These are phyloP conservation scores for Himalopsyche tibetana DNA, from an alignment of 2,888 invertebrate species.

Conservation along the genomic window DNA sequence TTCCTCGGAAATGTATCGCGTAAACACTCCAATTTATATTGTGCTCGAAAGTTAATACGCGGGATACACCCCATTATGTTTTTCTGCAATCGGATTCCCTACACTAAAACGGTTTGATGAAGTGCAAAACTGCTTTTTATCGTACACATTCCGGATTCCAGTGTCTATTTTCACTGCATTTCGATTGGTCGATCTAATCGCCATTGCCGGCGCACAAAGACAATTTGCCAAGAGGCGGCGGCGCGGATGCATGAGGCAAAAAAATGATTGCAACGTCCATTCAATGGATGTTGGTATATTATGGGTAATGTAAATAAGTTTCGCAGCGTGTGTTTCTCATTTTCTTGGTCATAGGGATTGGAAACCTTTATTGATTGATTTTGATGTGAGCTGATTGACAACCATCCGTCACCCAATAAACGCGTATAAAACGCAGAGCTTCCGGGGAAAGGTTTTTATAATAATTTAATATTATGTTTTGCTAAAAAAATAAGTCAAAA, in stretches of 20 bases:
- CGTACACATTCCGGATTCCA: constrained; percentile 23
- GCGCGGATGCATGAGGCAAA: constrained; percentile 23
- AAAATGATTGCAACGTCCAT: constrained; percentile 20
- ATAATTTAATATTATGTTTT: too few relatives aligned
- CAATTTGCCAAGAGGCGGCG: constrained; percentile 43
- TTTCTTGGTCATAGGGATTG: constrained; percentile 17
- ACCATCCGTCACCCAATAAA: too few relatives aligned
- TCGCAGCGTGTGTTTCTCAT: constrained; percentile 4
- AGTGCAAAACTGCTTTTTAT: constrained; percentile 38
- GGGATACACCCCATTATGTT: constrained; percentile 16
- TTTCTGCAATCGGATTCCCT: constrained; percentile 4
- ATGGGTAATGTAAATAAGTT: background rate
- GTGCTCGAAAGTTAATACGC: background rate
- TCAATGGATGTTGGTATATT: constrained; percentile 32
- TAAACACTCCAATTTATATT: constrained; percentile 10
- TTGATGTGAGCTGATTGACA: too few relatives aligned
- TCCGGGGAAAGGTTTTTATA: too few relatives aligned
- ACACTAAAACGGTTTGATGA: constrained; percentile 6
- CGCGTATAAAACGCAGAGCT: too few relatives aligned
- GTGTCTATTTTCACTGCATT: constrained; percentile 5
- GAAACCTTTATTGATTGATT: background rate
- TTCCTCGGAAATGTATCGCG: background rate
- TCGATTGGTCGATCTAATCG: background rate
- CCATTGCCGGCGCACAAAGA: background rate
- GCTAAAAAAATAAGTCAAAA: too few relatives aligned